Percentiles rank a stretch among this genome's conserved stretches.
Conservation (phyloP, 2,888 invertebrate species). For the Cephus pygmeus region DNA sequence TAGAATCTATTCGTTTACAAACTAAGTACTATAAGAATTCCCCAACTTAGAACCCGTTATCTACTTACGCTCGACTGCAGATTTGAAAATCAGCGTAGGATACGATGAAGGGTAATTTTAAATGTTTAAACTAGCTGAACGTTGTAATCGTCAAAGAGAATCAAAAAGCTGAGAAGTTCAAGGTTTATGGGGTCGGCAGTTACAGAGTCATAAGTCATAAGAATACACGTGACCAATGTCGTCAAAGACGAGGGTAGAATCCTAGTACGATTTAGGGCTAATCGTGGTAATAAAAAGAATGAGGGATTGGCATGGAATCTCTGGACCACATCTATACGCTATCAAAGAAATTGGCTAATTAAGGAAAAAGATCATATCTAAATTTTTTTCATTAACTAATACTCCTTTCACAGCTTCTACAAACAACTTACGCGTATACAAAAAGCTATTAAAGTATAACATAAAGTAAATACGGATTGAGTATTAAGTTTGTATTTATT, state of each 20-base stretch:
- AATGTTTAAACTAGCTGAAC: not conserved
- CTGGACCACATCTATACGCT: not conserved
- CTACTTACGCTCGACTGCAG: not conserved
- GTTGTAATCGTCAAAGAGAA: not conserved
- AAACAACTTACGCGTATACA: not conserved
- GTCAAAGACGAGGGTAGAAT: not conserved
- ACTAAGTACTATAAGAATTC: not conserved
- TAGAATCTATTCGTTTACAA: not conserved
- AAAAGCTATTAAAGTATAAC: not conserved
- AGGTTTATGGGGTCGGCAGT: not conserved
- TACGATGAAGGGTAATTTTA: not conserved
- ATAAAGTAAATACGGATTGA: not conserved
- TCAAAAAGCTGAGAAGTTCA: not conserved
- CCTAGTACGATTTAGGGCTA: not conserved
- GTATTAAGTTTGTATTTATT: not conserved
- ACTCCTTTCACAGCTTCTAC: not conserved
- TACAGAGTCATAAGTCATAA: not conserved
- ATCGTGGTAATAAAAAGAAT: not conserved
- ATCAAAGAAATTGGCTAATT: not conserved
- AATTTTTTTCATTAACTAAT: not conserved
- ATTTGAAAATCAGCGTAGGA: not conserved
- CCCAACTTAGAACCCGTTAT: not conserved
- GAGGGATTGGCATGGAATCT: not conserved
- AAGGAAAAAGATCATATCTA: not conserved
- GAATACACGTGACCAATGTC: not conserved